A percentile compares a stretch with the other conserved stretches of the same genome.
These are phyloP conservation scores for Drosophila serrata DNA, from an alignment of 1,140 invertebrate genomes.

Conservation along the genomic window DNA sequence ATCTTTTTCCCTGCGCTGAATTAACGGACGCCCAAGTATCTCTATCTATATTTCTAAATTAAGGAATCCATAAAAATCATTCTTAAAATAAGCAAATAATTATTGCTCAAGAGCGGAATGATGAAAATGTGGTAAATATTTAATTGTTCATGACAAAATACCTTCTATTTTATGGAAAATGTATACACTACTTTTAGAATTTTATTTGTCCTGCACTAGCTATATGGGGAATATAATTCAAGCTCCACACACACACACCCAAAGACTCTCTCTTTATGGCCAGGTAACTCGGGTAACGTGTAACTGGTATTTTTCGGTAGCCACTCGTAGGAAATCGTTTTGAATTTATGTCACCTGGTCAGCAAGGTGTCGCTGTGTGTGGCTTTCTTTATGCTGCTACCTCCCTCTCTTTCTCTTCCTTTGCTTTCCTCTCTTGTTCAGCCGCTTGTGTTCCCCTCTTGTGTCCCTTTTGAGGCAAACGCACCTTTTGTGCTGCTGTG, in stretches of 20 bases:
- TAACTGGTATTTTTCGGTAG: constrained; percentile 2
- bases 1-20: too few relatives aligned
- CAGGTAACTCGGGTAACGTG: not conserved
- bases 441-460: too few relatives aligned
- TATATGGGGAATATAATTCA: not conserved
- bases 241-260: not conserved
- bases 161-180: too few relatives aligned
- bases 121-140: too few relatives aligned
- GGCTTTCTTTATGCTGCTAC: too few relatives aligned
- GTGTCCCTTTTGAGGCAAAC: constrained; percentile 15
- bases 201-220: not conserved
- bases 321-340: constrained; percentile 17
- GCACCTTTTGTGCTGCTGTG: constrained; percentile 11
- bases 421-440: not conserved
- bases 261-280: not conserved
- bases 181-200: not conserved
- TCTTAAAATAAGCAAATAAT: too few relatives aligned
- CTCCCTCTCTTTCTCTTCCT: not conserved
- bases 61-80: too few relatives aligned
- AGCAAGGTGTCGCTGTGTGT: constrained; percentile 14
- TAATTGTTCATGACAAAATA: too few relatives aligned
- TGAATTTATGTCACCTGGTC: constrained; percentile 50
- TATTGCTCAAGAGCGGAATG: too few relatives aligned
- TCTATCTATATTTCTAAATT: too few relatives aligned
- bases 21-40: too few relatives aligned